Percentiles rank a stretch among this genome's conserved stretches.
Evolutionary conservation across 2,797 vertebrate genomes (phyloP).

Genomic region (Pyrocephalus nanus): DNA sequence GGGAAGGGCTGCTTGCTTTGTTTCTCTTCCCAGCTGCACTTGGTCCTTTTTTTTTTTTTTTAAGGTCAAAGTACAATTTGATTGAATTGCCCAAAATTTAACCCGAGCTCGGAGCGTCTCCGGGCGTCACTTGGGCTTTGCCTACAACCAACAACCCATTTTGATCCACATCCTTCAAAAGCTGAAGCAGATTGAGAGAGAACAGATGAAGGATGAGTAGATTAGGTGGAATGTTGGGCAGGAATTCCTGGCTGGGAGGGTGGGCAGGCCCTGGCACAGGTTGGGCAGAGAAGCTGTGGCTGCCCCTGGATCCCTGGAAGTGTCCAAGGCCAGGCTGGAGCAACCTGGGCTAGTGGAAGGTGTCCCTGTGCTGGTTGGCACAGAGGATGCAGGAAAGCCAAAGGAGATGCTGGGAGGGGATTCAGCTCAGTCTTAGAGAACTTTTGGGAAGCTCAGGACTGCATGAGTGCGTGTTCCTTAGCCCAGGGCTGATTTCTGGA

Average conservation of each 20-base stretch:
- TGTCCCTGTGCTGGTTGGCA: not conserved
- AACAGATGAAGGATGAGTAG: not conserved
- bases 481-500: not conserved
- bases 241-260: not conserved
- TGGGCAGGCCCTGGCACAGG: not conserved
- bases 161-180: not conserved
- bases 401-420: not conserved
- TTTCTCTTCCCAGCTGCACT: not conserved
- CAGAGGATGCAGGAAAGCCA: fast-evolving
- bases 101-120: not conserved
- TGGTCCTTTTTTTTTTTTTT: not conserved
- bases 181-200: not conserved
- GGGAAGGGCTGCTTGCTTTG: not conserved
- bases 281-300: not conserved
- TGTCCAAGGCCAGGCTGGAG: not conserved
- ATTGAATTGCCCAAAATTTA: conserved; percentile 28
- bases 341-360: fast-evolving
- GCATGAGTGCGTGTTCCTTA: too few relatives aligned
- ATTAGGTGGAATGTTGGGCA: fast-evolving
- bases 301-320: not conserved
- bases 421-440: not conserved
- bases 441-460: not conserved
- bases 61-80: not conserved
- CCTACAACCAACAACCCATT: fast-evolving
- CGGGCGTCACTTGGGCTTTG: not conserved